phyloP scores from a whole-genome alignment of 2,797 vertebrate species.

The Pipistrellus kuhlii region DNA sequence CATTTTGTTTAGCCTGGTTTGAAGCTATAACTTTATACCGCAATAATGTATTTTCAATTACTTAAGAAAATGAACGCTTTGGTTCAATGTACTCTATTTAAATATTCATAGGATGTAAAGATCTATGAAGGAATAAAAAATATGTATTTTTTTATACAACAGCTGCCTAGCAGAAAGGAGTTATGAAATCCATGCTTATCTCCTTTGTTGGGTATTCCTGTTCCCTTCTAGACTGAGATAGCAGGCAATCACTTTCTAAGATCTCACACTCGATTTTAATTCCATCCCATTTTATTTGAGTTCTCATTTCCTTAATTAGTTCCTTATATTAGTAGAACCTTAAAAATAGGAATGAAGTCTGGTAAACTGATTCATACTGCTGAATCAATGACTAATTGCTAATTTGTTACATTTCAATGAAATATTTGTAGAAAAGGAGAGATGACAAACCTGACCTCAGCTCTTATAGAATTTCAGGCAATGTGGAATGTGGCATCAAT shows the following conservation, averaged over 20 bases:
- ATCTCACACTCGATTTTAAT: neutral
- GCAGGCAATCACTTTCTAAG: neutral
- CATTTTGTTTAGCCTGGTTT: conserved; percentile 30
- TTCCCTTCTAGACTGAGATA: neutral
- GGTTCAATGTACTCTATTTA: conserved; percentile 13
- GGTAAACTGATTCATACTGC: neutral
- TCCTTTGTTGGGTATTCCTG: neutral
- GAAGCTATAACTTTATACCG: conserved; percentile 32
- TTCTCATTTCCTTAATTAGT: neutral
- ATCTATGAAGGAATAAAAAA: neutral
- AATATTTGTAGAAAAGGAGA: neutral
- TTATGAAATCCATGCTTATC: too few relatives aligned
- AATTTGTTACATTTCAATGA: neutral
- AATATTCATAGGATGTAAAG: neutral
- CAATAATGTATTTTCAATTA: conserved; percentile 28
- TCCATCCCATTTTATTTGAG: neutral
- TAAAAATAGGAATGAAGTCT: neutral
- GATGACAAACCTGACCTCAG: neutral
- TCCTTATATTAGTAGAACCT: neutral
- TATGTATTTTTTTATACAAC: neutral
- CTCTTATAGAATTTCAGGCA: neutral
- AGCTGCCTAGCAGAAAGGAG: neutral
- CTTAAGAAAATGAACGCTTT: conserved; percentile 19
- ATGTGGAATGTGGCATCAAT: neutral
- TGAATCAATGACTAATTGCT: neutral